These are phyloP conservation scores for Noctua comes DNA, from an alignment of 2,888 invertebrate species.

Conservation along the genomic window DNA sequence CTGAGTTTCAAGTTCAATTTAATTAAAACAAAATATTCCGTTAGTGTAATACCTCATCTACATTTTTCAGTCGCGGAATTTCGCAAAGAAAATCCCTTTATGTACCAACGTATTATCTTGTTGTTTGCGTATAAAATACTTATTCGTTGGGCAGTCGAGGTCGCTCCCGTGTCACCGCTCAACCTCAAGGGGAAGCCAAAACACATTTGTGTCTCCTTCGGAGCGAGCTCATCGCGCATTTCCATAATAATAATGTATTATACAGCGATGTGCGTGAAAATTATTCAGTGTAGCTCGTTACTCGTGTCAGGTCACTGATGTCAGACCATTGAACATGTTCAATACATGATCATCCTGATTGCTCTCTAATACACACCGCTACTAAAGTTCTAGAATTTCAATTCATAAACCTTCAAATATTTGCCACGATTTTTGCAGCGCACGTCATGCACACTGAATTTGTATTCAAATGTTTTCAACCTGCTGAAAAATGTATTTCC, in stretches of 20 bases:
- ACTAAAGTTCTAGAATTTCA: conserved; percentile 12
- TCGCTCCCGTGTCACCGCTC: conserved; percentile 65
- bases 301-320: conserved; percentile 56
- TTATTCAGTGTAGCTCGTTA: conserved; percentile 75
- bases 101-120: conserved; percentile 19
- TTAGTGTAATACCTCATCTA: conserved; percentile 2
- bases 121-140: conserved; percentile 41
- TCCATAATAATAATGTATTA: conserved; percentile 72
- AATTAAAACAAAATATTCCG: not conserved
- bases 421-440: conserved; percentile 27
- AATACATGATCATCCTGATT: conserved; percentile 36
- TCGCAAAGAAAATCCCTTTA: conserved; percentile 19
- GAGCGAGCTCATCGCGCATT: conserved; percentile 70
- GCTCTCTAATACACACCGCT: conserved; percentile 26
- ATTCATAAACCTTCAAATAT: conserved; percentile 24
- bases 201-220: conserved; percentile 66
- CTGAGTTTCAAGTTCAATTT: not conserved
- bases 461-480: conserved; percentile 68
- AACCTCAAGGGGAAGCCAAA: conserved; percentile 70
- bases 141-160: conserved; percentile 61
- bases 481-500: conserved; percentile 72
- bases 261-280: conserved; percentile 73
- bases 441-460: conserved; percentile 54
- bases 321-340: conserved; percentile 45
- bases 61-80: conserved; percentile 13